Evolutionary conservation across 2,888 invertebrate genomes (phyloP).

Genomic region (Orthosia gracilis): DNA sequence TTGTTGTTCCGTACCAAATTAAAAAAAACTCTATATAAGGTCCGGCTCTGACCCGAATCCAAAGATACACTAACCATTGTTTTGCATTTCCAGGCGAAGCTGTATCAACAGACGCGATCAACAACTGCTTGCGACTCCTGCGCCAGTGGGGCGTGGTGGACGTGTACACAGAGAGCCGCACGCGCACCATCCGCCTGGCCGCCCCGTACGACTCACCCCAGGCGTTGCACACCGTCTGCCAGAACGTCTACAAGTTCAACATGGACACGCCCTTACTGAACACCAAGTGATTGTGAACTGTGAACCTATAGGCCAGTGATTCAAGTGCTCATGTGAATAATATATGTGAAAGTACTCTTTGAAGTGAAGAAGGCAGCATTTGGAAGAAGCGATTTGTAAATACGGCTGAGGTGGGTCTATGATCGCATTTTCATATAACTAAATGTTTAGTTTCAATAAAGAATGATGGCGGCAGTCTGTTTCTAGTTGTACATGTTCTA

Average conservation of each 20-base stretch:
- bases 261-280: conserved; percentile 78
- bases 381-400: conserved; percentile 10
- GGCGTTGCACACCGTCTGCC: conserved; percentile 73
- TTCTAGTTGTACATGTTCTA: background rate
- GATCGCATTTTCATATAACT: conserved; percentile 33
- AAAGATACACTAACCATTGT: background rate
- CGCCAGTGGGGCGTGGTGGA: conserved; percentile 96
- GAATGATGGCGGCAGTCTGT: conserved; percentile 8
- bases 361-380: conserved; percentile 30
- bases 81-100: conserved; percentile 93
- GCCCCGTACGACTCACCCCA: conserved; percentile 75
- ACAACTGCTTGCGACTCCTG: conserved; percentile 95
- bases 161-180: conserved; percentile 78
- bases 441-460: conserved; percentile 12
- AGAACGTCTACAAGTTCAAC: conserved; percentile 81
- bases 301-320: conserved; percentile 34
- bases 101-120: conserved; percentile 96
- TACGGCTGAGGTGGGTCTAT: conserved; percentile 32
- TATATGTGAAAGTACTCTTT: conserved; percentile 14
- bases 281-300: conserved; percentile 61
- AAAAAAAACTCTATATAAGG: no score
- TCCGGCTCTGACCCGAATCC: no score
- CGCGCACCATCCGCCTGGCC: conserved; percentile 76
- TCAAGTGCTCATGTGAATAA: conserved; percentile 22
- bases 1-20: no score